Evolutionary conservation across 1,140 invertebrate genomes (phyloP).

Genomic region (Panulirus ornatus): DNA sequence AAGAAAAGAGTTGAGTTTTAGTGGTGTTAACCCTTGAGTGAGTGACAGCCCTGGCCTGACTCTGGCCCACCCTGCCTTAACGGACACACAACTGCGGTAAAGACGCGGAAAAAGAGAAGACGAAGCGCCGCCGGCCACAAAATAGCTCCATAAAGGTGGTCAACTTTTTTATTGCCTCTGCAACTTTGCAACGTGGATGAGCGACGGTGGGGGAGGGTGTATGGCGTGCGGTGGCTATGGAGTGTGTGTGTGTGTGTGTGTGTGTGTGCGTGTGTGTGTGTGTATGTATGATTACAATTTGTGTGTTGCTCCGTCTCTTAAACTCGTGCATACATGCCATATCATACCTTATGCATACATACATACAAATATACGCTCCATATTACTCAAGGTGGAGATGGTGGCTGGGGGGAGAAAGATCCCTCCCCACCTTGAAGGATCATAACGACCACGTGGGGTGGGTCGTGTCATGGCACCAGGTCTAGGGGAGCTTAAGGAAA

Average conservation of each 20-base stretch:
- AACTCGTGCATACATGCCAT: no score
- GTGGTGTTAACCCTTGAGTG: background rate
- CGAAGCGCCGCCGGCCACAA: constrained; percentile 21
- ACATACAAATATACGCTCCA: no score
- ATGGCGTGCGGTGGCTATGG: background rate
- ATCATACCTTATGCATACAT: no score
- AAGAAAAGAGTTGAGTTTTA: constrained; percentile 8
- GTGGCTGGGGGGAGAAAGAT: no score
- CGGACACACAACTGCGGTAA: background rate
- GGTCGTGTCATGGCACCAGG: no score
- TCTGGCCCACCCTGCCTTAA: no score
- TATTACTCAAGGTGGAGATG: no score
- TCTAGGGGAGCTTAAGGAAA: no score
- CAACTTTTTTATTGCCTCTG: constrained; percentile 33
- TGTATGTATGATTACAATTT: background rate
- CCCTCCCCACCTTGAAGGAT: no score
- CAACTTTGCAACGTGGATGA: constrained; percentile 34
- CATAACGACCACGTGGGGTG: no score
- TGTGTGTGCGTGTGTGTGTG: constrained; percentile 9
- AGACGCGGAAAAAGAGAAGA: constrained; percentile 16
- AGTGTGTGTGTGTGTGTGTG: background rate
- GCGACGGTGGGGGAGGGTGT: background rate
- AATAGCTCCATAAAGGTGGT: constrained; percentile 57
- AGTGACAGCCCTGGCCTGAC: no score
- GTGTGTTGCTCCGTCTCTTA: no score